These are phyloP conservation scores for Leptobrachium leishanense DNA, from an alignment of 2,113 vertebrate species.

Conservation along the genomic window DNA sequence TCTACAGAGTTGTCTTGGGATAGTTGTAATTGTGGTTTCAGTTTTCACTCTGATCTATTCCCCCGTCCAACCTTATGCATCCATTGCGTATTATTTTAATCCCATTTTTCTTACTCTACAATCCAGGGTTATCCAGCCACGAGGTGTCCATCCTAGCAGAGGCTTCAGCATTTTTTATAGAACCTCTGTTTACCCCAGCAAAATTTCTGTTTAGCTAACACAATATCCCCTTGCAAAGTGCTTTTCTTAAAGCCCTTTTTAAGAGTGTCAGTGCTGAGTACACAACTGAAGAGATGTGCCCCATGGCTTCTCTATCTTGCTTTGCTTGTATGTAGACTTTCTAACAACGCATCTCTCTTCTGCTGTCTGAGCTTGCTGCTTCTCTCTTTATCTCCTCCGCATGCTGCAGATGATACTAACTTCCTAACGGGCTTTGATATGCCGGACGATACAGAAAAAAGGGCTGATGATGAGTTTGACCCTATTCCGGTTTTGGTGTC, in stretches of 20 bases:
- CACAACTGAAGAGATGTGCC: neutral
- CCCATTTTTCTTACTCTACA: too few species aligned
- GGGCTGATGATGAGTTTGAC: conserved; percentile 95
- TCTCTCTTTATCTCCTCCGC: conserved; percentile 66
- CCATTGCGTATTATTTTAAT: too few species aligned
- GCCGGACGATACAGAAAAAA: conserved; percentile 79
- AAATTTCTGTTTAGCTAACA: too few species aligned
- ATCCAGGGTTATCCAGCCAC: too few species aligned
- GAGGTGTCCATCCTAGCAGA: too few species aligned
- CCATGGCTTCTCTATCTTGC: conserved; percentile 40
- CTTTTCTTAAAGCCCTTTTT: neutral
- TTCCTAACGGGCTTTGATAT: conserved; percentile 91
- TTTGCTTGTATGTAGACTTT: conserved; percentile 45
- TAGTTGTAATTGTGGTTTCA: too few species aligned
- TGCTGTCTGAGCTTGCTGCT: conserved; percentile 68
- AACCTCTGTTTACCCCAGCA: too few species aligned
- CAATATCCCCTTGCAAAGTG: too few species aligned
- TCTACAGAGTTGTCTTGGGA: too few species aligned
- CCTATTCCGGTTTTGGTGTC: conserved; percentile 97
- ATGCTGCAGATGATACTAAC: conserved; percentile 88
- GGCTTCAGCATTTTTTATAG: too few species aligned
- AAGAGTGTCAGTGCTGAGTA: neutral
- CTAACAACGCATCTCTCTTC: conserved; percentile 64
- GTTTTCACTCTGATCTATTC: too few species aligned
- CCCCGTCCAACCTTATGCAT: too few species aligned